Evolutionary conservation across 2,888 invertebrate species (phyloP), one percentile per base, ranked within the genome.

Genomic region (Rhagophthalmus giganteus): DNA sequence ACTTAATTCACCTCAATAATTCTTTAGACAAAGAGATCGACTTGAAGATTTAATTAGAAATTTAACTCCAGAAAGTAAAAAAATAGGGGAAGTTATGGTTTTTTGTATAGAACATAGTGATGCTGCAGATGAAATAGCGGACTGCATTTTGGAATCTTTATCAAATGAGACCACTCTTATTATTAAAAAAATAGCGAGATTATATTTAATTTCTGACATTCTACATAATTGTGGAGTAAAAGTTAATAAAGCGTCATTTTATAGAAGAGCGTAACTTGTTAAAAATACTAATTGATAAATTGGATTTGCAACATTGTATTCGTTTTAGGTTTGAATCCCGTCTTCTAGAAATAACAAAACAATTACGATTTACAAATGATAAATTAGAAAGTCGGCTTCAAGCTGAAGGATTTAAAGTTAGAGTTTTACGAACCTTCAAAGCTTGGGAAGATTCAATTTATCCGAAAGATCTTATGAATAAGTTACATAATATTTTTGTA

Each of bases 401-500:
- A 78, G 94, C 94, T n/a, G 98, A 99, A 76, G 94, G 95, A 24
- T 95, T 96, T 75, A 93, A 95, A 69, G 85, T 88, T 48, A 79
- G 96, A 32, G 90, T 97, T 20, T 85, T 94, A 71, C 84, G 89
- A 66, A 89, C 93, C 63, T 85, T 98, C 71, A 86, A 92, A 67
- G 94, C 96, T 1, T 98, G 99, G 97, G 96, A 97, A 73, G 98
- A 99, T 71, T 94, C 94, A 87, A 86, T 99, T 53, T 99, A 98
- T 78, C 91, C 97, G 0, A 88, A 90, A 48, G 95, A 97, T 59
- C 91, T 90, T 74, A 80, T 99, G 54, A 83, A 88, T 55, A 87
- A 85, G 68, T 76, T 96, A 52, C 93, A 95, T 72, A 91, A 94
- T 68, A 82, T 90, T 7, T 98, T 99, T 74, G 78, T 96, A 2